Conservation (phyloP, 2,113 vertebrate species). For the Callochromis pleurospilus region DNA sequence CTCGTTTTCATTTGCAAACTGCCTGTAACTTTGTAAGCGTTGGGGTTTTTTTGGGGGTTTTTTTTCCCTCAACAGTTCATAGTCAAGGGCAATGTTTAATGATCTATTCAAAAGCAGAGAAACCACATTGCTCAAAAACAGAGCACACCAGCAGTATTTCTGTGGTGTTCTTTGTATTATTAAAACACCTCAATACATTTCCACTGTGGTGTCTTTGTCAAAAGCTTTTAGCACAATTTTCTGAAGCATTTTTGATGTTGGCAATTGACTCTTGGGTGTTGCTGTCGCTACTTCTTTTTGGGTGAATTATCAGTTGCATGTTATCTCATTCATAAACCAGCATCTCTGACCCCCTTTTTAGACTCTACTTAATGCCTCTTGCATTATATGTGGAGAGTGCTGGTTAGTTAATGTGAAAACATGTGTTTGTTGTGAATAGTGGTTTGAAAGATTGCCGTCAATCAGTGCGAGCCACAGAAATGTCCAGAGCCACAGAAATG, state of each 20-base stretch:
- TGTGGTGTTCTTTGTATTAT: slow-evolving; percentile 9
- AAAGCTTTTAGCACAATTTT: slow-evolving; percentile 9
- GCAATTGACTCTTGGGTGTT: slow-evolving; percentile 1
- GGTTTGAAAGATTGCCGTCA: not conserved
- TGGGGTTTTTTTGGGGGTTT: accelerated
- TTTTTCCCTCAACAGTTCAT: not conserved
- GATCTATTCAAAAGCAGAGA: not conserved
- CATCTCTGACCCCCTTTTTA: not conserved
- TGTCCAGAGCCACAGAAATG: not conserved
- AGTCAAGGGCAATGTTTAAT: not conserved
- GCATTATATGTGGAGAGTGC: not conserved
- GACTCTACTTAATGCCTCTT: not conserved
- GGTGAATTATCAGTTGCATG: not conserved
- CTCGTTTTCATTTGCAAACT: not conserved
- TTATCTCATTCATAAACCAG: not conserved
- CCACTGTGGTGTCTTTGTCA: not conserved
- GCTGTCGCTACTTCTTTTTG: not conserved
- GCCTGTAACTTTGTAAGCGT: not conserved
- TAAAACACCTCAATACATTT: not conserved
- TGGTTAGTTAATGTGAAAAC: not conserved
- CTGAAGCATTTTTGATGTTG: slow-evolving; percentile 13
- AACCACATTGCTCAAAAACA: not conserved
- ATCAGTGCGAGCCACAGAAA: not conserved
- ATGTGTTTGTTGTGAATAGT: not conserved
- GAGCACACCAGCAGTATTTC: not conserved